These are phyloP conservation scores for Sisyra nigra DNA, from an alignment of 2,888 invertebrate species.

Conservation along the genomic window DNA sequence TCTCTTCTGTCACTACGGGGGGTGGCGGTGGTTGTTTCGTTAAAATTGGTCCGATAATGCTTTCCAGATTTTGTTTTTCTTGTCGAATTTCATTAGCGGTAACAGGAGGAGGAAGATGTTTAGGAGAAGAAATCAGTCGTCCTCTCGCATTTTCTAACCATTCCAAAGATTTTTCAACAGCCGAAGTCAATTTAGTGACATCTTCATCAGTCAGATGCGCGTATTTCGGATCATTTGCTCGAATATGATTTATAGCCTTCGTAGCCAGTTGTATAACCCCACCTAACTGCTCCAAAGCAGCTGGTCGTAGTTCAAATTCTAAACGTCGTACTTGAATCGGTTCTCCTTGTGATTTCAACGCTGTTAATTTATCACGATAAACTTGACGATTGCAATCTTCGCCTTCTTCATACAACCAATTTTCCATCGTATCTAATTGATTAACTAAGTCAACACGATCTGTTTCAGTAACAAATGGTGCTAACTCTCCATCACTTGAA, in stretches of 20 bases:
- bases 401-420: slow-evolving; percentile 96
- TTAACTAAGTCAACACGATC: slow-evolving; percentile 46
- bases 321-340: slow-evolving; percentile 71
- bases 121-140: slow-evolving; percentile 44
- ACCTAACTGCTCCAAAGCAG: slow-evolving; percentile 66
- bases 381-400: slow-evolving; percentile 76
- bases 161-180: slow-evolving; percentile 50
- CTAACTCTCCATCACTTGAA: slow-evolving; percentile 55
- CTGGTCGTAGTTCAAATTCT: slow-evolving; percentile 67
- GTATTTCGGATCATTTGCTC: slow-evolving; percentile 53
- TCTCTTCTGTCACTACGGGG: slow-evolving; percentile 36
- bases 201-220: slow-evolving; percentile 70
- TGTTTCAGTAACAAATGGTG: slow-evolving; percentile 55
- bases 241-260: slow-evolving; percentile 59
- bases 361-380: slow-evolving; percentile 44
- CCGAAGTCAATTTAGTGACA: slow-evolving; percentile 55
- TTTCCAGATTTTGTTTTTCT: slow-evolving; percentile 54
- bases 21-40: slow-evolving; percentile 78
- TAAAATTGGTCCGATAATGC: slow-evolving; percentile 52
- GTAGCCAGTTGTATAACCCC: slow-evolving; percentile 62
- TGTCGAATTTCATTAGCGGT: slow-evolving; percentile 64
- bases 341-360: slow-evolving; percentile 63
- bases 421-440: slow-evolving; percentile 72
- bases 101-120: slow-evolving; percentile 58
- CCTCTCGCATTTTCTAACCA: slow-evolving; percentile 72